These are phyloP conservation scores for Pterocles orientalis DNA, from an alignment of 2,113 vertebrate species.

Conservation along the genomic window DNA sequence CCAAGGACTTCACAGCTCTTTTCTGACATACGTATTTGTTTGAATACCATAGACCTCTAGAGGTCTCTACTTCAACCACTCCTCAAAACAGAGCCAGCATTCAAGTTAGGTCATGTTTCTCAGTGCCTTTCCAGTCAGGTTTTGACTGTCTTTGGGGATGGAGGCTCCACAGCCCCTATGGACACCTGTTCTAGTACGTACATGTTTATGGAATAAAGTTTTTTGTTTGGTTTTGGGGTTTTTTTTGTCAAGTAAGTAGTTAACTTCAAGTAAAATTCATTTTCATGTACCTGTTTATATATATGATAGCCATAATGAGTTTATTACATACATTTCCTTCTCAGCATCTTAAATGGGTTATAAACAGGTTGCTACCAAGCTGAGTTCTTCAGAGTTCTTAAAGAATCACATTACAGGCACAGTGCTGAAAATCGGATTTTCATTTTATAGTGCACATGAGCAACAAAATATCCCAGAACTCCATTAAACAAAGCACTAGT, in stretches of 20 bases:
- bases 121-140: background rate
- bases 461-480: slow-evolving; percentile 16
- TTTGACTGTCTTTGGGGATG: background rate
- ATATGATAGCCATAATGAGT: background rate
- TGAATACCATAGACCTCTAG: background rate
- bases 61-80: background rate
- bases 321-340: background rate
- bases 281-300: background rate
- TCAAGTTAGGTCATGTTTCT: background rate
- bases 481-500: slow-evolving; percentile 5
- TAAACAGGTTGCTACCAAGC: background rate
- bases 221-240: background rate
- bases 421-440: background rate
- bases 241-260: background rate
- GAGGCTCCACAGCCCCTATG: background rate
- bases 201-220: background rate
- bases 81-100: background rate
- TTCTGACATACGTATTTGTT: background rate
- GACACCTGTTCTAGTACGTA: background rate
- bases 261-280: background rate
- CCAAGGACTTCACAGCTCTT: background rate
- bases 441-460: slow-evolving; percentile 9
- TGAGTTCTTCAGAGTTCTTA: background rate
- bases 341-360: background rate
- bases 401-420: background rate